Percentiles rank a stretch among this genome's conserved stretches.
Evolutionary conservation across 53 echinoderm and acorn worm species (phyloP).

Genomic region (Apostichopus leukothele): DNA sequence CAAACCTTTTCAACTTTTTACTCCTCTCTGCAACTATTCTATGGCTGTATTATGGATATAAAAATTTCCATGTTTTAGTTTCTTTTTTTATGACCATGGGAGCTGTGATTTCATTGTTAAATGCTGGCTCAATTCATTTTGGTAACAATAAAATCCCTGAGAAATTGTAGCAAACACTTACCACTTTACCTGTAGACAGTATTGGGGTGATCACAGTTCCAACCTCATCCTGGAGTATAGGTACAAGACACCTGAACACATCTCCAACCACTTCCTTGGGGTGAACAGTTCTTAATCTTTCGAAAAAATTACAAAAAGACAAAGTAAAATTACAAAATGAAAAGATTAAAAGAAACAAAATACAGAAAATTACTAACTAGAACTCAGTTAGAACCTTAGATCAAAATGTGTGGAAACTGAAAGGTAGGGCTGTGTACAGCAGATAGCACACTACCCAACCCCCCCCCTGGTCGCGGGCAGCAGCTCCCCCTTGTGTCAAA

Average conservation of each 20-base stretch:
- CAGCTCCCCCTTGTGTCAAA: too few species aligned
- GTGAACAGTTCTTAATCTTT: constrained; percentile 45
- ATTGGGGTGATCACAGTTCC: constrained; percentile 88
- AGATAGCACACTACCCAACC: too few species aligned
- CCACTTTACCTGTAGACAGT: constrained; percentile 81
- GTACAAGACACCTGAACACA: constrained; percentile 85
- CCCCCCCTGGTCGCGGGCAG: too few species aligned
- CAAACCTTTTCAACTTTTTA: too few species aligned
- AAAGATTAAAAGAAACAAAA: not conserved
- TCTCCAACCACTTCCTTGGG: constrained; percentile 83
- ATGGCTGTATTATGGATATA: too few species aligned
- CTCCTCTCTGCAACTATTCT: too few species aligned
- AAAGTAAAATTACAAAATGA: constrained; percentile 8
- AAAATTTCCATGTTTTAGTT: too few species aligned
- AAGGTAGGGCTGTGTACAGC: not conserved
- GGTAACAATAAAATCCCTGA: too few species aligned
- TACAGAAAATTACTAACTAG: not conserved
- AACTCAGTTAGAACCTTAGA: not conserved
- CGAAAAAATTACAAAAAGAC: not conserved
- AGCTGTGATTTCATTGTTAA: too few species aligned
- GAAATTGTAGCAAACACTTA: constrained; percentile 19
- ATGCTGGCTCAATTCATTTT: too few species aligned
- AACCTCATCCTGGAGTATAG: constrained; percentile 79
- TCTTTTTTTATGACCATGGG: too few species aligned
- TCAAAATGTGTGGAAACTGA: not conserved